These are phyloP conservation scores for Gobio occitaniae DNA, from an alignment of 2,797 vertebrate species.

Conservation along the genomic window DNA sequence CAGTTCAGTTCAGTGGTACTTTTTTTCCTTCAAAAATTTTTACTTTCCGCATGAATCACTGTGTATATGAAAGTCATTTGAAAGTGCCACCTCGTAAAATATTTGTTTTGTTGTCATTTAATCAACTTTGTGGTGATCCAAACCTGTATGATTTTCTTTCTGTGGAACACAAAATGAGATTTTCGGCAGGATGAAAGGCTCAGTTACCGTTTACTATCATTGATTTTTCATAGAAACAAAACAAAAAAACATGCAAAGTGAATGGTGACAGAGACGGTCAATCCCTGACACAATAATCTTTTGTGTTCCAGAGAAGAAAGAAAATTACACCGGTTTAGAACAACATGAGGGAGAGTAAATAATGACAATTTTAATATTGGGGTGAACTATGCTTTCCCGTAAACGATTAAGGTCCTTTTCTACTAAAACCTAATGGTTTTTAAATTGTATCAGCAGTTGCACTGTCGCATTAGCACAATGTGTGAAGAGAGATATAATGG, in stretches of 20 bases:
- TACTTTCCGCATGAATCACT: not conserved
- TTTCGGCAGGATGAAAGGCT: not conserved
- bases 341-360: not conserved
- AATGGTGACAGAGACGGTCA: not conserved
- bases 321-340: not conserved
- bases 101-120: not conserved
- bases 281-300: not conserved
- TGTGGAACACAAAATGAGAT: not conserved
- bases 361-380: not conserved
- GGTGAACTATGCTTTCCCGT: not conserved
- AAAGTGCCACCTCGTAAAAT: not conserved
- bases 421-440: constrained; percentile 24
- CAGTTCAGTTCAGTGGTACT: not conserved
- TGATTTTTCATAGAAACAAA: not conserved
- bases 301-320: not conserved
- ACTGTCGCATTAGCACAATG: constrained; percentile 1
- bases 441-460: constrained; percentile 27
- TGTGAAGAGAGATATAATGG: constrained; percentile 10
- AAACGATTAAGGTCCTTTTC: not conserved
- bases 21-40: no score
- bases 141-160: not conserved
- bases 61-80: not conserved
- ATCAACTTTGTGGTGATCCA: not conserved
- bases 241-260: not conserved
- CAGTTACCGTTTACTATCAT: not conserved